phyloP scores from a whole-genome alignment of 2,797 vertebrate genomes.

The Iguana delicatissima region DNA sequence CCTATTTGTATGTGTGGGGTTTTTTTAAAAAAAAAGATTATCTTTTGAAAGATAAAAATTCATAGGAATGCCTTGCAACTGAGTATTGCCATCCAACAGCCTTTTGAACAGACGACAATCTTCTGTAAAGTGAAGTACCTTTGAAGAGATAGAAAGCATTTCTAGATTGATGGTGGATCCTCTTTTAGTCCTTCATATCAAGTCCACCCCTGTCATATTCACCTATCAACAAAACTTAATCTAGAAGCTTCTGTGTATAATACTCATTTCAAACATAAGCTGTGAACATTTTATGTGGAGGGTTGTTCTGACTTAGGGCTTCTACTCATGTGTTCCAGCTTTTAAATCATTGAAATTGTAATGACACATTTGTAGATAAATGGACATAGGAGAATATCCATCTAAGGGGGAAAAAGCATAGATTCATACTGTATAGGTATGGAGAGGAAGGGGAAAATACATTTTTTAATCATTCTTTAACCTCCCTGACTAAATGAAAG shows the following conservation, averaged over 20 bases:
- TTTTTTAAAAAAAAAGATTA: too few species aligned
- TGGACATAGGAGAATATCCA: not conserved
- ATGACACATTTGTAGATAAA: not conserved
- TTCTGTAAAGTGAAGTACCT: too few species aligned
- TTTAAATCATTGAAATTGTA: not conserved
- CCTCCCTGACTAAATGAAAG: not conserved
- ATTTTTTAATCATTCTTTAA: not conserved
- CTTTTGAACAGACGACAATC: too few species aligned
- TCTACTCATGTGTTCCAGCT: not conserved
- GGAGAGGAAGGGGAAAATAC: not conserved
- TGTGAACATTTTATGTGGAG: not conserved
- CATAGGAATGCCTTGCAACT: too few species aligned
- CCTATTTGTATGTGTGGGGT: too few species aligned
- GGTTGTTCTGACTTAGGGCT: not conserved
- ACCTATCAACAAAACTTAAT: not conserved
- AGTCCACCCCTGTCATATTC: not conserved
- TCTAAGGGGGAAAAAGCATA: not conserved
- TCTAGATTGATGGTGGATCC: too few species aligned
- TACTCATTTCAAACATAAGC: not conserved
- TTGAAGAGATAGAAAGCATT: too few species aligned
- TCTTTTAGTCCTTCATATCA: not conserved
- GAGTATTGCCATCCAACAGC: too few species aligned
- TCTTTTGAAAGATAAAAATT: too few species aligned
- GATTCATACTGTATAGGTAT: not conserved
- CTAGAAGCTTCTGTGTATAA: not conserved